Evolutionary conservation across 2,797 vertebrate genomes (phyloP).

Genomic region (Enteromius viviparus): DNA sequence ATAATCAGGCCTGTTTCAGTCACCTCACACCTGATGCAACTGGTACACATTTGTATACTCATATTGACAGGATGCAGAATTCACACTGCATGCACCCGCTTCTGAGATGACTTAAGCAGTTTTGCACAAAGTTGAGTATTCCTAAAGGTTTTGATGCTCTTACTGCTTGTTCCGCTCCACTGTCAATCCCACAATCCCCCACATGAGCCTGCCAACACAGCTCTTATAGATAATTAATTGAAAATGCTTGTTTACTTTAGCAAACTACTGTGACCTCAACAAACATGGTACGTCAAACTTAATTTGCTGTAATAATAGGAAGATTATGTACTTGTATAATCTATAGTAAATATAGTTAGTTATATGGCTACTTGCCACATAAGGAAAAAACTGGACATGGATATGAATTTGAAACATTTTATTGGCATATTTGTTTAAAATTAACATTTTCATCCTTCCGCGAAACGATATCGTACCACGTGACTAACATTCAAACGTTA

Average conservation of each 20-base stretch:
- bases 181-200: neutral
- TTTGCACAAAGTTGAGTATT: neutral
- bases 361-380: no score
- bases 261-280: neutral
- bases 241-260: neutral
- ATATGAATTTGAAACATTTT: no score
- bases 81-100: neutral
- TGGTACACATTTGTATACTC: neutral
- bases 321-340: no score
- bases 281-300: neutral
- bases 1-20: neutral
- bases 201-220: neutral
- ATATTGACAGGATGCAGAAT: neutral
- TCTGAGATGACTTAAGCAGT: neutral
- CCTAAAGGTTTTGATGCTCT: neutral
- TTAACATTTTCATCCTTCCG: no score
- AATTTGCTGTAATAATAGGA: neutral
- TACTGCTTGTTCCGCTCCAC: neutral
- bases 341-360: no score
- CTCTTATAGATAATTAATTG: neutral
- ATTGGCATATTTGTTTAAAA: no score
- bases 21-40: neutral
- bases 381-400: no score
- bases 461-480: no score
- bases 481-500: no score